Percentiles rank a stretch among this genome's conserved stretches.
phyloP scores from a whole-genome alignment of 2,113 vertebrate species.

The Tamias sibiricus region DNA sequence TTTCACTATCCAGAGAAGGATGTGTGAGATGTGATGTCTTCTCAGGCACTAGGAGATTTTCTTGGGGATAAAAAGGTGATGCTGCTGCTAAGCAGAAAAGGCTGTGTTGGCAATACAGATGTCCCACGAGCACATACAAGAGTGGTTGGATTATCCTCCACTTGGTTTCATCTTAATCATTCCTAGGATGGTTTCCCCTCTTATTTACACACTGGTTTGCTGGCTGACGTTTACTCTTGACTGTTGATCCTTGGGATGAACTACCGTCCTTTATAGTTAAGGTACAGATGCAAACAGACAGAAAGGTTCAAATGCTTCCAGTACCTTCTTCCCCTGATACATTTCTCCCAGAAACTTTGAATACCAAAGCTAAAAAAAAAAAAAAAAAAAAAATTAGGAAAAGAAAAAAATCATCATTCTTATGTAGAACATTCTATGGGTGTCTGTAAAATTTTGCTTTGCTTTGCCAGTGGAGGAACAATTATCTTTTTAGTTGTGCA shows the following conservation, averaged over 20 bases:
- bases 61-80: neutral
- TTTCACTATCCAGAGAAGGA: neutral
- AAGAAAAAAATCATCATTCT: neutral
- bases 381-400: neutral
- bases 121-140: neutral
- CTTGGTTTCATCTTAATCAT: neutral
- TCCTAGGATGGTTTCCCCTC: neutral
- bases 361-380: neutral
- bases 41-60: conserved; percentile 1
- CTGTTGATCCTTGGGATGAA: neutral
- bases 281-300: neutral
- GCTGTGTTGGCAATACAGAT: neutral
- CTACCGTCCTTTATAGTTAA: neutral
- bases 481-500: neutral
- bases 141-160: neutral
- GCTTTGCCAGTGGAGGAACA: neutral
- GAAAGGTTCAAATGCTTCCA: neutral
- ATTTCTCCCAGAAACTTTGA: conserved; percentile 3
- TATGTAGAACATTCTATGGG: neutral
- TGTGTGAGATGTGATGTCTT: neutral
- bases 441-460: conserved; percentile 29
- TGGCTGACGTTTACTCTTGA: neutral
- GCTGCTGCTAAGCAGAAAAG: neutral
- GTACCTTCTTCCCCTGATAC: neutral
- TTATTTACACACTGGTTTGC: neutral